Evolutionary conservation across 2,888 invertebrate species (phyloP).

Genomic region (Microplitis deprimator): DNA sequence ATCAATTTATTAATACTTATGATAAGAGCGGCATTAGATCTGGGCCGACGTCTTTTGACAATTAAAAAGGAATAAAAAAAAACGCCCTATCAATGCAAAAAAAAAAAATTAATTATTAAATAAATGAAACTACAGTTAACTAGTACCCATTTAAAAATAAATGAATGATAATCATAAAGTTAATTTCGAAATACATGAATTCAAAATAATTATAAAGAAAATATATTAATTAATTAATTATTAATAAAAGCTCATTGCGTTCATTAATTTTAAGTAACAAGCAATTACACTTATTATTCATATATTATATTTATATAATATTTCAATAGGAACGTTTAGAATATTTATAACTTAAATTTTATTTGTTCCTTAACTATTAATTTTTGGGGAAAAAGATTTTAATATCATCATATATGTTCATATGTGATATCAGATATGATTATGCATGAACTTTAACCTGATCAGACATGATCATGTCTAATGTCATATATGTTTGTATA

Average conservation of each 20-base stretch:
- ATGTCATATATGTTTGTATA: too few species aligned
- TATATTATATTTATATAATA: constrained; percentile 10
- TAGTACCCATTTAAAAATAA: constrained; percentile 9
- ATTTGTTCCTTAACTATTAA: neutral
- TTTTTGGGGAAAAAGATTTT: too few species aligned
- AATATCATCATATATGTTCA: too few species aligned
- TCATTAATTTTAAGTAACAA: constrained; percentile 42
- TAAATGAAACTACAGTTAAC: constrained; percentile 30
- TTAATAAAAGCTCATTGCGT: constrained; percentile 29
- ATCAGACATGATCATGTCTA: too few species aligned
- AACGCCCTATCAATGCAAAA: constrained; percentile 54
- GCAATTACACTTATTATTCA: constrained; percentile 6
- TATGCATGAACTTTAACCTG: too few species aligned
- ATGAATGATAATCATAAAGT: constrained; percentile 33
- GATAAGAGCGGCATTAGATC: constrained; percentile 54
- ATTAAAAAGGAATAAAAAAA: constrained; percentile 6
- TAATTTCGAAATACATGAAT: constrained; percentile 7
- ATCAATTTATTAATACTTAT: neutral
- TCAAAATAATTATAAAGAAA: constrained; percentile 20
- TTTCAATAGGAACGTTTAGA: neutral
- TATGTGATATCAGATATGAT: too few species aligned
- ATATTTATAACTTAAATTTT: neutral
- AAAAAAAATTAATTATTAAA: constrained; percentile 48
- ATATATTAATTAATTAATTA: constrained; percentile 22
- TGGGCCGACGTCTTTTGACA: constrained; percentile 45